Conservation (phyloP, 2,888 invertebrate genomes). For the Ypsolopha scabrella region DNA sequence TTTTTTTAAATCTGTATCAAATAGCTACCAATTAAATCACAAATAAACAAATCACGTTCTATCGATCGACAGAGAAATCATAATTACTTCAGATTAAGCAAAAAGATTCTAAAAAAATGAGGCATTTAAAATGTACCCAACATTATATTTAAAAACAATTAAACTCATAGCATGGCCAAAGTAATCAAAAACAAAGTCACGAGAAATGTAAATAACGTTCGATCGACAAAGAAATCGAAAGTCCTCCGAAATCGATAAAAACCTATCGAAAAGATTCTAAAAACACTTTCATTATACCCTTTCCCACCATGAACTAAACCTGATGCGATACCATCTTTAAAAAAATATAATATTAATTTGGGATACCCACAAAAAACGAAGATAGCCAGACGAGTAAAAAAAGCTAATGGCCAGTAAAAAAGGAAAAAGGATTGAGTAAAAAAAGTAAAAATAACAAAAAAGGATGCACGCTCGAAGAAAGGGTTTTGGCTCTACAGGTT, state of each 20-base stretch:
- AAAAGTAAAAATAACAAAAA: slow-evolving; percentile 20
- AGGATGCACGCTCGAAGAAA: slow-evolving; percentile 41
- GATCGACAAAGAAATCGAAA: slow-evolving; percentile 20
- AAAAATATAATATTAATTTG: slow-evolving; percentile 68
- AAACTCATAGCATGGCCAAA: too few relatives aligned
- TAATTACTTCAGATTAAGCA: too few relatives aligned
- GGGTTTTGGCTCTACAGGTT: slow-evolving; percentile 51
- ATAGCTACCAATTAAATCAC: too few relatives aligned
- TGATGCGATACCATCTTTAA: slow-evolving; percentile 45
- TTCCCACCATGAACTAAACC: slow-evolving; percentile 54
- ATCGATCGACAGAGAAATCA: too few relatives aligned
- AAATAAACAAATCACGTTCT: too few relatives aligned
- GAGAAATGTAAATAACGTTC: neutral
- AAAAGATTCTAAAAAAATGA: too few relatives aligned
- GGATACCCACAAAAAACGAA: slow-evolving; percentile 65
- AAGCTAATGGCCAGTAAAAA: slow-evolving; percentile 64
- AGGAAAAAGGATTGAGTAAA: slow-evolving; percentile 39
- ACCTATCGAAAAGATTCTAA: slow-evolving; percentile 26
- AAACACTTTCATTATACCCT: slow-evolving; percentile 63
- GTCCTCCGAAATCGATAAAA: neutral
- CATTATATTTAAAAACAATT: too few relatives aligned
- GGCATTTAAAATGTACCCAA: too few relatives aligned
- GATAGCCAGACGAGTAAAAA: slow-evolving; percentile 55
- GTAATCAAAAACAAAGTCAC: too few relatives aligned
- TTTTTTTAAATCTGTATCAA: too few relatives aligned